Conservation (phyloP, 2,888 invertebrate species). For the Drosophila helvetica region DNA sequence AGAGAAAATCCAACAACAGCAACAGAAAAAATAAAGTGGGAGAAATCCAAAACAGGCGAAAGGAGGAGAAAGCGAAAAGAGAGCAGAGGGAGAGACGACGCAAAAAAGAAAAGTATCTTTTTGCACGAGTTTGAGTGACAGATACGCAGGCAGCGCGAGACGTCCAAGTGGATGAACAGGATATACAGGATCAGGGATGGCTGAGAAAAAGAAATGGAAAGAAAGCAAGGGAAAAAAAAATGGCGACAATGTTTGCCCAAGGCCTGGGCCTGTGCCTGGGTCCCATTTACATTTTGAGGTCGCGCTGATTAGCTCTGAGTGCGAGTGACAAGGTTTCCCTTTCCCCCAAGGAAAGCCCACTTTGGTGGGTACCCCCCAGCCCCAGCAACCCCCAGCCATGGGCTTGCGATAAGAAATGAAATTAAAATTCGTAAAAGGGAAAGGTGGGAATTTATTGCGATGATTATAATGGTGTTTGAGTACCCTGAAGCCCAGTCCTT, state of each 20-base stretch:
- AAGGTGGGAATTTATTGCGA: background rate
- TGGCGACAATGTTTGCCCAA: constrained; percentile 80
- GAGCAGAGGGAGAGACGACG: constrained; percentile 35
- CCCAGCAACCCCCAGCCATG: constrained; percentile 37
- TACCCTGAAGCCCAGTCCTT: background rate
- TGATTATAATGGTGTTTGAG: background rate
- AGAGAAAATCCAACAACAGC: constrained; percentile 33
- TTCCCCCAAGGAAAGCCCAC: constrained; percentile 3
- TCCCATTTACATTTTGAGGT: constrained; percentile 78
- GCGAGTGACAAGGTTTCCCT: constrained; percentile 40
- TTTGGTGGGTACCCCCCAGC: background rate
- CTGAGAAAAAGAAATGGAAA: constrained; percentile 22
- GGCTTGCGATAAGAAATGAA: constrained; percentile 65
- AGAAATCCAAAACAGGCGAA: constrained; percentile 66
- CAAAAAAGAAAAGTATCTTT: constrained; percentile 70
- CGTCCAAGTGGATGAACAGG: constrained; percentile 43
- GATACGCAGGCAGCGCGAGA: constrained; percentile 43
- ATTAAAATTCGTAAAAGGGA: constrained; percentile 42
- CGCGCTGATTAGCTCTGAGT: constrained; percentile 72
- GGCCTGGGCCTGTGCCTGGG: constrained; percentile 43
- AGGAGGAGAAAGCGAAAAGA: constrained; percentile 55
- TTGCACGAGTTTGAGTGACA: constrained; percentile 69
- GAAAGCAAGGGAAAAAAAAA: constrained; percentile 67
- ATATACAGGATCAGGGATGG: constrained; percentile 39
- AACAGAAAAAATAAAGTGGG: constrained; percentile 52